Conservation (phyloP, 2,797 vertebrate genomes). For the Aphelocoma californica region DNA sequence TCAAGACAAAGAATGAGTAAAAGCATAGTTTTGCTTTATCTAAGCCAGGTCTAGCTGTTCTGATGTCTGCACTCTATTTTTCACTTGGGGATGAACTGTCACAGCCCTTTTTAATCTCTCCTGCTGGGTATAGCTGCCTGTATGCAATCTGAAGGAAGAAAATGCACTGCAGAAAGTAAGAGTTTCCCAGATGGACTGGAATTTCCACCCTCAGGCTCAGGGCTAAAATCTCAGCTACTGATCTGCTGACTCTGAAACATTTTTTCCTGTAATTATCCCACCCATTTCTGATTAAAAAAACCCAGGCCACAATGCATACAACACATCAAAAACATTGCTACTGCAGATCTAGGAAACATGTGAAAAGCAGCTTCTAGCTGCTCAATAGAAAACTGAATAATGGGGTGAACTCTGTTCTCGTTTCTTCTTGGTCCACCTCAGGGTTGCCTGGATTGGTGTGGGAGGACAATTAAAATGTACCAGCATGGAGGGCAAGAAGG, state of each 20-base stretch:
- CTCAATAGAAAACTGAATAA: not conserved
- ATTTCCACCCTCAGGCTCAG: not conserved
- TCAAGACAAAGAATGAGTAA: not conserved
- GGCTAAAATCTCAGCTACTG: not conserved
- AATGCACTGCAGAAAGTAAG: not conserved
- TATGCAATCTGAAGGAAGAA: not conserved
- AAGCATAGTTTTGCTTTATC: not conserved
- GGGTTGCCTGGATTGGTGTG: not conserved
- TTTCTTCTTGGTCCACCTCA: not conserved
- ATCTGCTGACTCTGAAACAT: not conserved
- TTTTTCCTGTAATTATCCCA: not conserved
- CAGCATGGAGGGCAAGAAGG: not conserved
- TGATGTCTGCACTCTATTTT: not conserved
- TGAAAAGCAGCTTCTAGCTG: not conserved
- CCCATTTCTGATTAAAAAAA: not conserved
- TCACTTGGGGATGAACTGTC: not conserved
- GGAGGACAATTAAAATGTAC: not conserved
- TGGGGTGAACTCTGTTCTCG: not conserved
- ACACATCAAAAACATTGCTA: not conserved
- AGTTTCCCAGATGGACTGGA: not conserved
- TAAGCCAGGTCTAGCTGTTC: not conserved
- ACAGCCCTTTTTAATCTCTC: constrained; percentile 4
- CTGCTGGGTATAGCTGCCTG: not conserved
- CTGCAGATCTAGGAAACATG: not conserved
- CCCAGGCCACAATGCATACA: not conserved